Conservation (phyloP, 2,797 vertebrate genomes). For the Rhodeus uyekii region DNA sequence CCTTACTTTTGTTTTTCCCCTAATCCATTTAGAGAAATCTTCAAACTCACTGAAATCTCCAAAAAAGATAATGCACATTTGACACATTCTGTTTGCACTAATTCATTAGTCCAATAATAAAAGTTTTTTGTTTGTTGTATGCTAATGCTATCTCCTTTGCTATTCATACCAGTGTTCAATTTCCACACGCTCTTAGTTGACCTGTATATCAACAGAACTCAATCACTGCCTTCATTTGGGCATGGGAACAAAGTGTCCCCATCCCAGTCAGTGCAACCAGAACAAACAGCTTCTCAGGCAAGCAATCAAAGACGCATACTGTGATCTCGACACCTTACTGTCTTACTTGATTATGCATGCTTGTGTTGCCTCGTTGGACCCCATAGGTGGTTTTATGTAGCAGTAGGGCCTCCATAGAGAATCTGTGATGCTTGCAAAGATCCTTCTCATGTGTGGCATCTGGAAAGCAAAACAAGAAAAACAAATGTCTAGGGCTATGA, state of each 20-base stretch:
- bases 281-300: not conserved
- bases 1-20: not conserved
- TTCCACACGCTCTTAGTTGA: slow-evolving; percentile 25
- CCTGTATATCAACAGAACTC: not conserved
- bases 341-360: slow-evolving; percentile 21
- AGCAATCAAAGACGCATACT: slow-evolving; percentile 4
- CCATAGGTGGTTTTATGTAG: slow-evolving; percentile 5
- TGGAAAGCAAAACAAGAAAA: slow-evolving; percentile 23
- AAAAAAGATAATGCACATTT: not conserved
- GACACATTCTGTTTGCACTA: not conserved
- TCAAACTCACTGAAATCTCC: not conserved
- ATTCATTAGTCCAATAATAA: not conserved
- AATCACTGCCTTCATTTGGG: slow-evolving; percentile 23
- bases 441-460: slow-evolving; percentile 9
- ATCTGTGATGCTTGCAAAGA: slow-evolving; percentile 18
- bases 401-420: slow-evolving; percentile 9
- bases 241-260: slow-evolving; percentile 21
- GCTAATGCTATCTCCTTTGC: not conserved
- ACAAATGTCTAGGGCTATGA: slow-evolving; percentile 11
- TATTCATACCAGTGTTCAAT: not conserved
- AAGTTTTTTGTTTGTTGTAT: not conserved
- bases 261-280: not conserved
- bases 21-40: not conserved
- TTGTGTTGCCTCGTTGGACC: not conserved
- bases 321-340: slow-evolving; percentile 27